Evolutionary conservation across 2,797 vertebrate species (phyloP).

Genomic region (Pangasius krempfi): DNA sequence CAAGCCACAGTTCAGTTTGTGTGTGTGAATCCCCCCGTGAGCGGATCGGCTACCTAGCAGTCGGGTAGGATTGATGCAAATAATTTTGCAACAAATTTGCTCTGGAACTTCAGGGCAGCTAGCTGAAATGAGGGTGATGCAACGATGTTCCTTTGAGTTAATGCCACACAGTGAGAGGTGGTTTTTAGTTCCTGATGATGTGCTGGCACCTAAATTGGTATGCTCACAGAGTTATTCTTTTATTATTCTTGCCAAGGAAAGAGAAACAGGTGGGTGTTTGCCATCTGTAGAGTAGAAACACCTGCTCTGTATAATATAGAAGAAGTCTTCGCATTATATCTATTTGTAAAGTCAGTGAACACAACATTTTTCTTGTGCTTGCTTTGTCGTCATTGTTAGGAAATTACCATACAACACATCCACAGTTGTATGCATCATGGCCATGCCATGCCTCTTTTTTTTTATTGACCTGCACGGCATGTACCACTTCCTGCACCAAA

Average conservation of each 20-base stretch:
- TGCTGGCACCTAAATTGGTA: conserved; percentile 49
- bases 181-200: conserved; percentile 45
- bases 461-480: conserved; percentile 12
- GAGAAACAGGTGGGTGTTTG: conserved; percentile 53
- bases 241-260: conserved; percentile 40
- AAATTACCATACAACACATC: conserved; percentile 28
- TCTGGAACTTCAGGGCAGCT: conserved; percentile 41
- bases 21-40: conserved; percentile 11
- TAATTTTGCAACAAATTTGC: conserved; percentile 39
- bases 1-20: conserved; percentile 35
- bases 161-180: conserved; percentile 38
- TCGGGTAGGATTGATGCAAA: conserved; percentile 39
- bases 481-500: conserved; percentile 9
- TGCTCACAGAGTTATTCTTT: conserved; percentile 43
- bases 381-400: conserved; percentile 44
- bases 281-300: conserved; percentile 65
- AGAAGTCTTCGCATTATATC: conserved; percentile 55
- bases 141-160: conserved; percentile 33
- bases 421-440: conserved; percentile 11
- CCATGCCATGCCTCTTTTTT: not conserved
- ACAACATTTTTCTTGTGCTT: conserved; percentile 55
- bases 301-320: conserved; percentile 66
- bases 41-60: conserved; percentile 29
- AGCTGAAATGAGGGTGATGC: conserved; percentile 33
- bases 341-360: conserved; percentile 58